These are phyloP conservation scores for Drosophila kurseongensis DNA, from an alignment of 1,140 invertebrate species.

Conservation along the genomic window DNA sequence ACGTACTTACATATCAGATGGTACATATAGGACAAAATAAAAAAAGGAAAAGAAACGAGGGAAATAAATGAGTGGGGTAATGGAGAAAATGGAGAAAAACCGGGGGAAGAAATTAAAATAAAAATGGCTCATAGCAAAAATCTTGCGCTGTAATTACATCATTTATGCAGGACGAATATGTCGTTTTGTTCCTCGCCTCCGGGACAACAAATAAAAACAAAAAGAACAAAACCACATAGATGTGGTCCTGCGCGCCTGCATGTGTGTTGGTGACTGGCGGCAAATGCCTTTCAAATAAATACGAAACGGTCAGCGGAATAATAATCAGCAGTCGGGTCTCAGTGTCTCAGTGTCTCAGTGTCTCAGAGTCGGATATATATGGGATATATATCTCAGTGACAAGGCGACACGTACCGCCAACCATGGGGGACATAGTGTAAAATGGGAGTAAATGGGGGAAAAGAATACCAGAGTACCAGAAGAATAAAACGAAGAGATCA, in stretches of 20 bases:
- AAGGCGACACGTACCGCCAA: conserved; percentile 71
- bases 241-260: conserved; percentile 31
- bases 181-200: conserved; percentile 67
- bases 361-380: conserved; percentile 39
- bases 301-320: conserved; percentile 82
- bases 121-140: conserved; percentile 83
- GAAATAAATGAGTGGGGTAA: conserved; percentile 49
- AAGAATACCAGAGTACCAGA: conserved; percentile 1
- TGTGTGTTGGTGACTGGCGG: conserved; percentile 42
- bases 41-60: conserved; percentile 36
- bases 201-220: conserved; percentile 17
- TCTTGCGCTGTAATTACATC: conserved; percentile 83
- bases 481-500: conserved; percentile 47
- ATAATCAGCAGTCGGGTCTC: conserved; percentile 65
- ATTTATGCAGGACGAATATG: conserved; percentile 83
- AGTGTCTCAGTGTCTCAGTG: conserved; percentile 40
- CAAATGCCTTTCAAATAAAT: conserved; percentile 83
- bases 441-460: background rate
- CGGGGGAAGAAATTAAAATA: conserved; percentile 78
- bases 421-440: conserved; percentile 5
- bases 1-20: conserved; percentile 25
- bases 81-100: background rate
- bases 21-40: conserved; percentile 14
- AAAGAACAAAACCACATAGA: background rate
- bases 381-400: conserved; percentile 44